A percentile compares a stretch with the other conserved stretches of the same genome.
Evolutionary conservation across 2,888 invertebrate genomes (phyloP).

Genomic region (Zaprionus obscuricornis): DNA sequence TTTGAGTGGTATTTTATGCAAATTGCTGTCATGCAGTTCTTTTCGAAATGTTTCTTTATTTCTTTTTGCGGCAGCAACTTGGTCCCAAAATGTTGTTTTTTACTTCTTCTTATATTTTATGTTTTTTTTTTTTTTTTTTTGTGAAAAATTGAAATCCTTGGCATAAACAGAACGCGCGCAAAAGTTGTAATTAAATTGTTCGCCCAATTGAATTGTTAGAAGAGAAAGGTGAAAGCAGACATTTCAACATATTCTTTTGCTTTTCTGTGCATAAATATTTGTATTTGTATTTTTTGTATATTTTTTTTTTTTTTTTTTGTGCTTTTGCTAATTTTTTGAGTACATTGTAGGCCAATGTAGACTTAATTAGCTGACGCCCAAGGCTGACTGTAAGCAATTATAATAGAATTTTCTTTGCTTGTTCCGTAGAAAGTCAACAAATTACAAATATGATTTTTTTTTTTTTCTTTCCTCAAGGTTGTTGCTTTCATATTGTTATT

Average conservation of each 20-base stretch:
- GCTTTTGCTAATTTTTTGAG: conserved; percentile 40
- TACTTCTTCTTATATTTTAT: background rate
- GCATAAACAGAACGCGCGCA: conserved; percentile 21
- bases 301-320: conserved; percentile 32
- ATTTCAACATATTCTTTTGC: conserved; percentile 8
- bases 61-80: conserved; percentile 13
- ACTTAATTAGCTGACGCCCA: conserved; percentile 20
- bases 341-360: conserved; percentile 3
- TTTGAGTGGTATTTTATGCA: conserved; percentile 47
- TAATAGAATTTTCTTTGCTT: too few species aligned
- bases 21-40: conserved; percentile 45
- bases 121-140: background rate
- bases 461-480: too few species aligned
- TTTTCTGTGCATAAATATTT: conserved; percentile 16
- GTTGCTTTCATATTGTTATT: background rate
- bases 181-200: conserved; percentile 65
- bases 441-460: too few species aligned
- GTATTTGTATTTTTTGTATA: background rate
- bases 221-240: conserved; percentile 13
- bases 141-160: conserved; percentile 36
- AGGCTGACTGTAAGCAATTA: too few species aligned
- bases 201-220: conserved; percentile 59
- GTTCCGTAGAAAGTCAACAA: too few species aligned
- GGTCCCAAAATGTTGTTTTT: conserved; percentile 15
- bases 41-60: conserved; percentile 27